phyloP scores from a whole-genome alignment of 2,888 invertebrate species.

The Napeogenes sylphis region DNA sequence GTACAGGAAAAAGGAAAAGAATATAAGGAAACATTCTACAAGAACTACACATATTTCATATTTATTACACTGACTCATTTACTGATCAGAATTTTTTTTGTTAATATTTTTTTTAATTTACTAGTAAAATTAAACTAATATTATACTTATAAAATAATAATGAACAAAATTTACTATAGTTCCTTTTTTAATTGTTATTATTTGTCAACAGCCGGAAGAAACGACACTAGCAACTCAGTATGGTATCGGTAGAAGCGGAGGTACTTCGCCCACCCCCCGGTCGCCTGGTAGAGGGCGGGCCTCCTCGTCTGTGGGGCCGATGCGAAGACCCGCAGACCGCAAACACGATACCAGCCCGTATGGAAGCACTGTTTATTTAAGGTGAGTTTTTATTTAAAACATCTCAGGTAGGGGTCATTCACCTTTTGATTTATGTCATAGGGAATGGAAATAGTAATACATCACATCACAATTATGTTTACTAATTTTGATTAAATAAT shows the following conservation, averaged over 20 bases:
- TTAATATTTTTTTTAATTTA: not conserved
- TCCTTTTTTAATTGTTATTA: conserved; percentile 4
- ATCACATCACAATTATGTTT: no score
- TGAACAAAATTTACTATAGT: not conserved
- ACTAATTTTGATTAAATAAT: no score
- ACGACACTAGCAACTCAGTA: conserved; percentile 61
- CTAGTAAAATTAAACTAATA: not conserved
- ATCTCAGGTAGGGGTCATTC: not conserved
- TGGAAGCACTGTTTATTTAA: conserved; percentile 82
- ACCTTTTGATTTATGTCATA: not conserved
- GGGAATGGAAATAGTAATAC: not conserved
- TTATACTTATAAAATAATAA: no score
- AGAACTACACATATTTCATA: no score
- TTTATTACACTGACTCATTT: no score
- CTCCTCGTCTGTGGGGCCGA: conserved; percentile 82
- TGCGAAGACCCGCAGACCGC: conserved; percentile 87
- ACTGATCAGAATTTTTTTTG: no score
- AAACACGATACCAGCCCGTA: conserved; percentile 92
- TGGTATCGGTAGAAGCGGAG: conserved; percentile 57
- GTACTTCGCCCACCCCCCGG: conserved; percentile 63
- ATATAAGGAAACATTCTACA: no score
- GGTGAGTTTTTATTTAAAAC: conserved; percentile 42
- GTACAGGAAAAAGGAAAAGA: no score
- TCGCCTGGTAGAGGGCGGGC: conserved; percentile 64
- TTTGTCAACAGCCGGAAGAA: conserved; percentile 69